These are phyloP conservation scores for Choreutis nemorana DNA, from an alignment of 2,888 invertebrate genomes.

Conservation along the genomic window DNA sequence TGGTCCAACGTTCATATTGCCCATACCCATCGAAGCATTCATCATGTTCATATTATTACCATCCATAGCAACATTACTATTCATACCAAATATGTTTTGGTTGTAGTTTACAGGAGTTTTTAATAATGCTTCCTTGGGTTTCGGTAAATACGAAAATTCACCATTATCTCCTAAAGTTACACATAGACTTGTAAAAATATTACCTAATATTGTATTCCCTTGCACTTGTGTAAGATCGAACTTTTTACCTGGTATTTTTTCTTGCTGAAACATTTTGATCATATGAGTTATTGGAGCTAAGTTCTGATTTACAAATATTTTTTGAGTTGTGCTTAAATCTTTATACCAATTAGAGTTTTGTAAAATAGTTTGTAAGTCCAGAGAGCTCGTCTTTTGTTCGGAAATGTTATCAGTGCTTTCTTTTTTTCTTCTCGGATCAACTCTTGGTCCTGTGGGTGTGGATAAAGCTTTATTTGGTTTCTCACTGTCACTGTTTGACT, in stretches of 20 bases:
- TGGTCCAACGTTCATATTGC: constrained; percentile 44
- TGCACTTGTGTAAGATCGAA: constrained; percentile 62
- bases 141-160: constrained; percentile 55
- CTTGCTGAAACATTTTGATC: constrained; percentile 69
- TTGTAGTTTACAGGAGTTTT: constrained; percentile 50
- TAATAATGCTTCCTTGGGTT: constrained; percentile 53
- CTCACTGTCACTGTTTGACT: constrained; percentile 69
- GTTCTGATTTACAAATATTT: constrained; percentile 75
- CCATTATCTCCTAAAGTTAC: constrained; percentile 67
- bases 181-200: constrained; percentile 70
- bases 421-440: constrained; percentile 56
- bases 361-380: constrained; percentile 69
- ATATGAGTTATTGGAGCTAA: constrained; percentile 69
- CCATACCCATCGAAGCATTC: constrained; percentile 42
- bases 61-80: constrained; percentile 39
- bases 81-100: constrained; percentile 39
- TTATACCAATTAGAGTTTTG: constrained; percentile 76
- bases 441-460: constrained; percentile 39
- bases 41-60: constrained; percentile 45
- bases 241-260: constrained; percentile 57
- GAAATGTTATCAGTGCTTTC: constrained; percentile 24
- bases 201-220: constrained; percentile 59
- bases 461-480: constrained; percentile 37
- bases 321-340: constrained; percentile 75
- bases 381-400: constrained; percentile 39